These are phyloP conservation scores for Meda fulgida DNA, from an alignment of 2,797 vertebrate species.

Conservation along the genomic window DNA sequence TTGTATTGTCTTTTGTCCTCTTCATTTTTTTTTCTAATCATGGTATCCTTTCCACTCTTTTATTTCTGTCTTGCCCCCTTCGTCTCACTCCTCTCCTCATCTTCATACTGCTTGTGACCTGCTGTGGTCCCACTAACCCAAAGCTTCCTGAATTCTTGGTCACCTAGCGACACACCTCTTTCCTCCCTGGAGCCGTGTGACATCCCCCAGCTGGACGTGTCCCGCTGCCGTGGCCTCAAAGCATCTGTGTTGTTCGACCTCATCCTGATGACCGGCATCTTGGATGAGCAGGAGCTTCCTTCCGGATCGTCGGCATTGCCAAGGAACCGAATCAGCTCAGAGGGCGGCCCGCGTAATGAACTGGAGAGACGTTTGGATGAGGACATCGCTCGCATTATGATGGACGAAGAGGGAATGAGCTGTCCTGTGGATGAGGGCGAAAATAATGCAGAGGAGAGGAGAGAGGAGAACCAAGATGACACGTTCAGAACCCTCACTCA, in stretches of 20 bases:
- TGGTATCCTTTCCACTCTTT: constrained; percentile 38
- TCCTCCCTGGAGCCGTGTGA: constrained; percentile 80
- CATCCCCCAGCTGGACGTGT: constrained; percentile 73
- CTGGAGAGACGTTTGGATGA: constrained; percentile 69
- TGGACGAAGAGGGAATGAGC: constrained; percentile 59
- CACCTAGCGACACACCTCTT: constrained; percentile 84
- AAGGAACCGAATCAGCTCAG: constrained; percentile 51
- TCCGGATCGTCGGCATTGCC: constrained; percentile 34
- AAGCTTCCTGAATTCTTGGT: constrained; percentile 89
- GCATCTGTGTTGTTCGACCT: constrained; percentile 79
- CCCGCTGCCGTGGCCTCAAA: constrained; percentile 77
- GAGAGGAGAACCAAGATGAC: constrained; percentile 59
- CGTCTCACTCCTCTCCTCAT: constrained; percentile 61
- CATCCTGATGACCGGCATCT: constrained; percentile 80
- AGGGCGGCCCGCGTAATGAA: constrained; percentile 65
- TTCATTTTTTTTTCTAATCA: constrained; percentile 53
- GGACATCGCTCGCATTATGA: constrained; percentile 64
- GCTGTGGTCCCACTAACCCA: constrained; percentile 61
- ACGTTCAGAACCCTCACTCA: constrained; percentile 58
- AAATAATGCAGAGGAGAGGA: constrained; percentile 55
- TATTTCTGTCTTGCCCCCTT: constrained; percentile 60
- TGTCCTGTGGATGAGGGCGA: constrained; percentile 59
- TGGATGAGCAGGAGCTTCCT: constrained; percentile 77
- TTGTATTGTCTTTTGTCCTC: constrained; percentile 58
- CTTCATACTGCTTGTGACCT: constrained; percentile 65